Percentiles rank a stretch among this genome's conserved stretches.
phyloP scores from a whole-genome alignment of 53 echinoderm and acorn worm species.

The Zoroaster sp. region DNA sequence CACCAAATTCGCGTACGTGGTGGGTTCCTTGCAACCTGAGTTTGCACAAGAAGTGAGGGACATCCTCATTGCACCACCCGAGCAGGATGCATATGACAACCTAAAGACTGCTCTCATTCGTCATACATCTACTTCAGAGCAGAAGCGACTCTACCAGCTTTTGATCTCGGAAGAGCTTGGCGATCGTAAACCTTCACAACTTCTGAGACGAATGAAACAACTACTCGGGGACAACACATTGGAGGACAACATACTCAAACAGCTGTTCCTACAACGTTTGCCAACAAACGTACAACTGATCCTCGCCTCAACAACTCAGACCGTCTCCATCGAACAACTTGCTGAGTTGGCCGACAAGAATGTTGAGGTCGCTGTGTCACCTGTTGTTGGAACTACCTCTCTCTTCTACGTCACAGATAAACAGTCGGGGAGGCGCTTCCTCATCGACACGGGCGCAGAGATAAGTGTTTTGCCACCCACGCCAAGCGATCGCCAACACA shows the following conservation, averaged over 20 bases:
- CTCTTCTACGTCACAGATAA: no score
- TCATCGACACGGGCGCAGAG: no score
- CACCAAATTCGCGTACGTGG: conserved; percentile 12
- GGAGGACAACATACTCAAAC: not conserved
- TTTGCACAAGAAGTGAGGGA: conserved; percentile 2
- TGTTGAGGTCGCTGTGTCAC: not conserved
- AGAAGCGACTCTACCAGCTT: not conserved
- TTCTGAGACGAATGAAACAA: not conserved
- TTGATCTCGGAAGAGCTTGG: not conserved
- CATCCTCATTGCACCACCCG: not conserved
- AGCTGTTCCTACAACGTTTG: conserved; percentile 21
- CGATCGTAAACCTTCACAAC: not conserved
- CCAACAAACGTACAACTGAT: conserved; percentile 36
- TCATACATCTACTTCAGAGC: no score
- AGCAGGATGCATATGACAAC: not conserved
- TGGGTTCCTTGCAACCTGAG: not conserved
- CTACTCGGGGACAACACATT: conserved; percentile 1
- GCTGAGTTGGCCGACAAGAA: conserved; percentile 15
- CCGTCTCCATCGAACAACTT: not conserved
- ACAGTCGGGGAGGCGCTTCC: no score
- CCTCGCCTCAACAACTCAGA: conserved; percentile 7
- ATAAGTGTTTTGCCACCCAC: no score
- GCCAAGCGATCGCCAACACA: no score
- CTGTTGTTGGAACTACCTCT: no score
- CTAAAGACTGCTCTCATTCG: not conserved